Conservation (phyloP, 1,140 invertebrate genomes). For the Pogonognathellus flavescens region DNA sequence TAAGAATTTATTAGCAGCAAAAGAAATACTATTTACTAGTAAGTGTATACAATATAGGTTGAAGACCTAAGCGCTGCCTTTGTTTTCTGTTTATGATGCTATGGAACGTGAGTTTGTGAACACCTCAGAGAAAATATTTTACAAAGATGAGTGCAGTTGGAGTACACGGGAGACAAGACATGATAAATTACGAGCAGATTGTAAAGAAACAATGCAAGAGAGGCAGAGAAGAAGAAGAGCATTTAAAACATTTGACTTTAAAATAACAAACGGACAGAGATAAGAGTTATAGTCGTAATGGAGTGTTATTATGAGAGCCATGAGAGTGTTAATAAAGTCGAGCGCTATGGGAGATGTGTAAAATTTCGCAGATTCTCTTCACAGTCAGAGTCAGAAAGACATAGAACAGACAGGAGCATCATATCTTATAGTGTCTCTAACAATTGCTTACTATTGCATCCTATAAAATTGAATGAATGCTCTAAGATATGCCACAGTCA, state of each 20-base stretch:
- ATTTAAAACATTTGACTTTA: constrained; percentile 1
- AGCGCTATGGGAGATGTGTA: constrained; percentile 3
- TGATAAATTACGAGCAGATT: constrained; percentile 36
- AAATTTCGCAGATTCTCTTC: constrained; percentile 24
- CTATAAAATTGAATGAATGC: too few species aligned
- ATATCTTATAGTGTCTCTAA: too few species aligned
- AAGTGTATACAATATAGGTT: background rate
- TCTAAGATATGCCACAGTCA: too few species aligned
- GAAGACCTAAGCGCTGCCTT: constrained; percentile 7
- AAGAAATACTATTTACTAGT: background rate
- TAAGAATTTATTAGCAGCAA: background rate
- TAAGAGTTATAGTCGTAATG: background rate
- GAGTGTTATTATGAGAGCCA: background rate
- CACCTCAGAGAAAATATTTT: constrained; percentile 30
- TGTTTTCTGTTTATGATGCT: constrained; percentile 7
- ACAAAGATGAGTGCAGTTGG: background rate
- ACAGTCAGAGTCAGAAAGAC: too few species aligned
- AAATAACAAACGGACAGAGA: background rate
- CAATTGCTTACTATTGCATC: too few species aligned
- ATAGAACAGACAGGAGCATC: too few species aligned
- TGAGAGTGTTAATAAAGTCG: background rate
- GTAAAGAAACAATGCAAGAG: background rate
- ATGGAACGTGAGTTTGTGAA: constrained; percentile 7
- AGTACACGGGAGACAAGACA: background rate
- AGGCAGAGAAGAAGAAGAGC: background rate